Evolutionary conservation across 2,113 vertebrate species (phyloP).

Genomic region (Conger conger): DNA sequence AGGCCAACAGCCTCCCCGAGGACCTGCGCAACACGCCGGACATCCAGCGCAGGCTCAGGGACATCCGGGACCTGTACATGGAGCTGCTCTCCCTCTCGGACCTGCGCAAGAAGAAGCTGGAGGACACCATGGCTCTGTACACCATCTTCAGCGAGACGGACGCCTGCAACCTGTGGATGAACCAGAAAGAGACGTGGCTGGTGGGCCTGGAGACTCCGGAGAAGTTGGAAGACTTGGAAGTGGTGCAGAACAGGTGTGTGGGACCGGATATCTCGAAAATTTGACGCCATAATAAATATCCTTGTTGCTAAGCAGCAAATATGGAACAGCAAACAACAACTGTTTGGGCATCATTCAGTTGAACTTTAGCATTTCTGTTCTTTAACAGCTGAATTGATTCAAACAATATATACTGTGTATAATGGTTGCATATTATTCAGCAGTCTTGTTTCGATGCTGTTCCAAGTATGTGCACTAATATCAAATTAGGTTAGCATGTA

Average conservation of each 20-base stretch:
- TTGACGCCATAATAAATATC: neutral
- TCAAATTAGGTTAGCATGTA: neutral
- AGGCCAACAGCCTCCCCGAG: constrained; percentile 78
- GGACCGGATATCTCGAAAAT: neutral
- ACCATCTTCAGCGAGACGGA: constrained; percentile 93
- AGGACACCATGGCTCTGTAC: constrained; percentile 85
- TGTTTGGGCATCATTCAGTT: neutral
- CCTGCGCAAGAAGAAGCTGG: constrained; percentile 77
- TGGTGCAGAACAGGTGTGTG: constrained; percentile 87
- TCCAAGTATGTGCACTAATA: neutral
- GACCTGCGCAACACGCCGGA: constrained; percentile 84
- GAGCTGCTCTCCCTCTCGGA: constrained; percentile 81
- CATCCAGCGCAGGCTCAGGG: constrained; percentile 75
- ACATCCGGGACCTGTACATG: constrained; percentile 77
- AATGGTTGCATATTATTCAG: too few relatives aligned
- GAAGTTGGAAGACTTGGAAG: constrained; percentile 90
- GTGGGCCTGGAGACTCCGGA: constrained; percentile 81
- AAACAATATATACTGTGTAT: too few relatives aligned
- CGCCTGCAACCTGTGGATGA: constrained; percentile 94
- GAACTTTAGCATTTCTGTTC: neutral
- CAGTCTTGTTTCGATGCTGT: too few relatives aligned
- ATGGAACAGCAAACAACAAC: neutral
- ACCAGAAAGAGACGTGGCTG: constrained; percentile 93
- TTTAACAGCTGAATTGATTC: too few relatives aligned
- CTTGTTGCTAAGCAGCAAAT: neutral